Conservation (phyloP, 2,113 vertebrate genomes). For the Micromys minutus region DNA sequence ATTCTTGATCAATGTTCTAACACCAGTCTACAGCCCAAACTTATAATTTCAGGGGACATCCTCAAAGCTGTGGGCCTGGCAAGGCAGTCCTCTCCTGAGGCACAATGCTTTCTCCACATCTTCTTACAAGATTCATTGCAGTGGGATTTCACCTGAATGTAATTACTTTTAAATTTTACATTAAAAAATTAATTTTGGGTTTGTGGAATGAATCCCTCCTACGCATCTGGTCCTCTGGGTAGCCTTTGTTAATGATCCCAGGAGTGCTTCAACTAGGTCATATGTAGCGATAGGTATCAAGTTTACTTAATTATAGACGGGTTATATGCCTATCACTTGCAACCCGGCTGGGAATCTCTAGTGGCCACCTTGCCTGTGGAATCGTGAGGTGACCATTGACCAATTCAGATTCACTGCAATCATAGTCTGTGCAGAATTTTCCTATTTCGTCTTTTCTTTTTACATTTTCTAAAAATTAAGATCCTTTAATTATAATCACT, state of each 20-base stretch:
- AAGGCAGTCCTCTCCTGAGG: conserved; percentile 4
- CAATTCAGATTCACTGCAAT: background rate
- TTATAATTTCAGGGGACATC: background rate
- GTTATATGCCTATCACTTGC: background rate
- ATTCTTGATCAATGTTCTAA: background rate
- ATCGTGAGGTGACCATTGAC: background rate
- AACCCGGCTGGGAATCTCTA: background rate
- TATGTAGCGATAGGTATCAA: background rate
- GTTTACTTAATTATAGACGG: conserved; percentile 16
- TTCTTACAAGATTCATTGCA: conserved; percentile 63
- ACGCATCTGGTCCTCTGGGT: conserved; percentile 32
- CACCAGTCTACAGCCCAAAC: background rate
- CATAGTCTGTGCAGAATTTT: background rate
- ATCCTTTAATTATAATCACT: background rate
- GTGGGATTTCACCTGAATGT: conserved; percentile 67
- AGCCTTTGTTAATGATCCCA: background rate
- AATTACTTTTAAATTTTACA: conserved; percentile 59
- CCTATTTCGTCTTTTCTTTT: background rate
- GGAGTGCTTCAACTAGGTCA: background rate
- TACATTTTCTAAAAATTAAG: background rate
- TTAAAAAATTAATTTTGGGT: conserved; percentile 50
- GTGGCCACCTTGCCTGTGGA: background rate
- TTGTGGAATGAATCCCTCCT: conserved; percentile 43
- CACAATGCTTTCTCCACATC: conserved; percentile 34
- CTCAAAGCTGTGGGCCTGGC: conserved; percentile 16